Conservation (phyloP, 1,140 invertebrate genomes). For the Thrips palmi region DNA sequence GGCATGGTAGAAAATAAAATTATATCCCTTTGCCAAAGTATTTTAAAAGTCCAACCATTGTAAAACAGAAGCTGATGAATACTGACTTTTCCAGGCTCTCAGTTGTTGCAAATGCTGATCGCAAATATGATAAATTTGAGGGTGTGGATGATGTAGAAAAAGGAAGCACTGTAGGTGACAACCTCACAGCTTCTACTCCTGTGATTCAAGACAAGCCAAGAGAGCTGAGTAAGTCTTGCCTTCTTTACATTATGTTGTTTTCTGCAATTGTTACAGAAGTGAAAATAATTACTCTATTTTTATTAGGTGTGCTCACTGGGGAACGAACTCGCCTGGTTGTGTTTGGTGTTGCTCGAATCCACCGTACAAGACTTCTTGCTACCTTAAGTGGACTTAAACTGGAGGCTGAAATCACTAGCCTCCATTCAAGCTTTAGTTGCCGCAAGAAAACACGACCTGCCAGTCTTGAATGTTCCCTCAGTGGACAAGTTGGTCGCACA, state of each 20-base stretch:
- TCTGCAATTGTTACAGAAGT: background rate
- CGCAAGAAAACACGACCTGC: constrained; percentile 53
- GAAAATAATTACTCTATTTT: constrained; percentile 6
- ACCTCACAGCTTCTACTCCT: constrained; percentile 15
- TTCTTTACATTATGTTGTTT: background rate
- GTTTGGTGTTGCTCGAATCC: constrained; percentile 74
- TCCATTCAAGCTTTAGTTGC: constrained; percentile 59
- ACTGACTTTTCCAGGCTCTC: constrained; percentile 21
- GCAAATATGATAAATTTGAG: constrained; percentile 29
- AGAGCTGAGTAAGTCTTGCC: constrained; percentile 16
- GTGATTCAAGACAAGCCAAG: constrained; percentile 16
- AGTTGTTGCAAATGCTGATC: constrained; percentile 28
- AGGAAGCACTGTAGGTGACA: no score
- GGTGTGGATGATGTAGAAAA: constrained; percentile 28
- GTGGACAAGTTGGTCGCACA: constrained; percentile 75
- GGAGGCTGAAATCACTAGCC: constrained; percentile 70
- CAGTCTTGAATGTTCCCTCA: constrained; percentile 68
- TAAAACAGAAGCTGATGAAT: background rate
- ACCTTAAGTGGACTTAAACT: constrained; percentile 84
- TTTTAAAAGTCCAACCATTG: background rate
- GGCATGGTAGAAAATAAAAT: background rate
- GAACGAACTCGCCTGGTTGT: constrained; percentile 43
- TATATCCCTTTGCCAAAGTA: background rate
- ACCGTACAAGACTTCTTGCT: constrained; percentile 69
- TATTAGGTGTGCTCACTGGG: constrained; percentile 25